These are phyloP conservation scores for Cydia pomonella DNA, from an alignment of 1,140 invertebrate genomes.

Conservation along the genomic window DNA sequence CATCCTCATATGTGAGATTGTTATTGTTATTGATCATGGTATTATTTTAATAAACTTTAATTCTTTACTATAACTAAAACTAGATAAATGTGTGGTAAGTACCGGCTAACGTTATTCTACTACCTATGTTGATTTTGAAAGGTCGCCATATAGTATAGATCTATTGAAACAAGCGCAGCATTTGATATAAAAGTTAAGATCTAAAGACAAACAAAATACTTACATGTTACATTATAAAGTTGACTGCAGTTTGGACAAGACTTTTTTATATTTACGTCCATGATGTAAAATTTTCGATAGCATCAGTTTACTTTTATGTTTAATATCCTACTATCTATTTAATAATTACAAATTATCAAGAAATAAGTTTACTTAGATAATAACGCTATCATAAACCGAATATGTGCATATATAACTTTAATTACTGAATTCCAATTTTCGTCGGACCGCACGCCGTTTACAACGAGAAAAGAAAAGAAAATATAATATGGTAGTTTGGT, in stretches of 20 bases:
- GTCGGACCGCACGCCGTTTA: background rate
- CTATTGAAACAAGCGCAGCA: background rate
- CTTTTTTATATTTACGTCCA: constrained; percentile 61
- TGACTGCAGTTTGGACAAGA: constrained; percentile 71
- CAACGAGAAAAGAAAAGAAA: constrained; percentile 1
- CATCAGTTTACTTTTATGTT: background rate
- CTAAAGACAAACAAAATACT: constrained; percentile 44
- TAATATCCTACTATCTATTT: background rate
- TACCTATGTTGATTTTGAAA: too few species aligned
- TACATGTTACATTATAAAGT: constrained; percentile 60
- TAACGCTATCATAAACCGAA: background rate
- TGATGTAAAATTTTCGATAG: constrained; percentile 33
- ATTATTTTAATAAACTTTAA: too few species aligned
- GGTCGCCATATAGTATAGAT: too few species aligned
- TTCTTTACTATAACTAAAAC: too few species aligned
- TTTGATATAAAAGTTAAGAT: constrained; percentile 16
- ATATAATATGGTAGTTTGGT: too few species aligned
- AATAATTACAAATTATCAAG: background rate
- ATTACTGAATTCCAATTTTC: background rate
- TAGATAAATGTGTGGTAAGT: too few species aligned
- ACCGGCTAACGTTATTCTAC: too few species aligned
- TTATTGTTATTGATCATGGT: too few species aligned
- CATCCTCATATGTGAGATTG: too few species aligned
- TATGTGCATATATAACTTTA: background rate
- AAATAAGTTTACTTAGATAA: background rate